A percentile compares a stretch with the other conserved stretches of the same genome.
Evolutionary conservation across 92 coral and sea anemone genomes (phyloP).

Genomic region (Palythoa caribaeorum): DNA sequence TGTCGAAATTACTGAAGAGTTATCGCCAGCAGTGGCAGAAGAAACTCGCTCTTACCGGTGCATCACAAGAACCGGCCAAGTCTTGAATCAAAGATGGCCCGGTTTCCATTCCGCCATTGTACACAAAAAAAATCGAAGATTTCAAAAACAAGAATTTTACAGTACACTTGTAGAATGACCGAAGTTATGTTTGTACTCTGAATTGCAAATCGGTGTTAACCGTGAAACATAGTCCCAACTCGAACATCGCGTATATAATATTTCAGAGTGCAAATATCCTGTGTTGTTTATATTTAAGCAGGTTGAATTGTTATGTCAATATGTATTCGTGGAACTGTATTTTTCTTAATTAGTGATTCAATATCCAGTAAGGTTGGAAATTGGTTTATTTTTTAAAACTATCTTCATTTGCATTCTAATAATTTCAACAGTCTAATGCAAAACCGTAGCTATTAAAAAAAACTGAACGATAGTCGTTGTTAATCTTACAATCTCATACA

Average conservation of each 20-base stretch:
- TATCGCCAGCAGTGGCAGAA: background rate
- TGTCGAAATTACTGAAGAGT: background rate
- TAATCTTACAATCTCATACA: no score
- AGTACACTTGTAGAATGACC: background rate
- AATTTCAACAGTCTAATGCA: background rate
- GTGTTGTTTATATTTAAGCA: slow-evolving; percentile 29
- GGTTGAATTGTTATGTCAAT: slow-evolving; percentile 14
- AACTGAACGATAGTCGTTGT: no score
- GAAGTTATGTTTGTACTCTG: background rate
- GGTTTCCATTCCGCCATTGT: slow-evolving; percentile 11
- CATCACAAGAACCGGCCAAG: background rate
- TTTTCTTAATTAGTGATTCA: background rate
- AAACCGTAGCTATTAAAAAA: no score
- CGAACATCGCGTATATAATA: background rate
- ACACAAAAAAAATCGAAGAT: background rate
- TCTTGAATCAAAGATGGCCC: slow-evolving; percentile 10
- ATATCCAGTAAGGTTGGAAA: background rate
- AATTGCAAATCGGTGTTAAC: background rate
- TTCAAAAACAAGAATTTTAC: background rate
- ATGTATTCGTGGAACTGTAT: background rate
- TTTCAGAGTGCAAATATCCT: background rate
- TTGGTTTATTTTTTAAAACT: background rate
- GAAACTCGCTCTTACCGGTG: slow-evolving; percentile 9
- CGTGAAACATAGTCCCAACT: background rate
- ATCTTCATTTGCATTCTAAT: background rate